Evolutionary conservation across 2,113 vertebrate genomes (phyloP), one percentile per base, ranked within the genome.

Genomic region (Coracopsis vasa): DNA sequence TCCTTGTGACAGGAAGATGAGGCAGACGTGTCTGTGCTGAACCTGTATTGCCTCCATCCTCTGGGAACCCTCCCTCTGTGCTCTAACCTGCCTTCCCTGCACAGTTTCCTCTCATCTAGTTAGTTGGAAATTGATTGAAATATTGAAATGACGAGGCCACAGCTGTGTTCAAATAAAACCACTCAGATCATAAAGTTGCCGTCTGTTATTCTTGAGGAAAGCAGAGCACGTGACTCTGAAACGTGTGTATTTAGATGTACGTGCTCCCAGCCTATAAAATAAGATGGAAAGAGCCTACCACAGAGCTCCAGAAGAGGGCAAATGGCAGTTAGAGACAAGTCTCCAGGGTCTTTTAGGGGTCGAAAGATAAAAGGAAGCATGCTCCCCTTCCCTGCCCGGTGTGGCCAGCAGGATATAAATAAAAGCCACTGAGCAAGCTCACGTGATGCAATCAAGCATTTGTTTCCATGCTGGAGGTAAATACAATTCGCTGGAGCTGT

Each of bases 401-500:
- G 4, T 64, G 83, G 88, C 72, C 88, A 92, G 82, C 72, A 75
- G 83, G 48, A 77, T 91, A 92, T 81, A 96, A 94, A 92, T 96
- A 93, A 94, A 93, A 97, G 94, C 42, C 84, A 92, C 96, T 51
- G 72, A 95, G 88, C 77, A 88, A 73, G 94, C 95, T 93, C 94
- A 84, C 87, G 91, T 92, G 92, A 97, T 92, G 94, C 94, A 95
- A 95, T 94, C 95, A 92, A 96, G 96, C 94, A 61, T 97, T 96
- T 97, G 96, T 97, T 97, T 97, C 94, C 88, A 89, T 9, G 95
- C 92, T 97, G 96, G 94, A 97, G 96, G 94, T 97, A 97, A 97
- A 96, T 87, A 97, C 92, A 92, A 94, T 97, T 97, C 94, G 86
- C 94, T 85, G 95, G 91, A 87, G 92, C 95, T 87, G 91, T 91